Percentiles rank a stretch among this genome's conserved stretches.
phyloP scores from a whole-genome alignment of 2,113 vertebrate genomes.

The Antidorcas marsupialis region DNA sequence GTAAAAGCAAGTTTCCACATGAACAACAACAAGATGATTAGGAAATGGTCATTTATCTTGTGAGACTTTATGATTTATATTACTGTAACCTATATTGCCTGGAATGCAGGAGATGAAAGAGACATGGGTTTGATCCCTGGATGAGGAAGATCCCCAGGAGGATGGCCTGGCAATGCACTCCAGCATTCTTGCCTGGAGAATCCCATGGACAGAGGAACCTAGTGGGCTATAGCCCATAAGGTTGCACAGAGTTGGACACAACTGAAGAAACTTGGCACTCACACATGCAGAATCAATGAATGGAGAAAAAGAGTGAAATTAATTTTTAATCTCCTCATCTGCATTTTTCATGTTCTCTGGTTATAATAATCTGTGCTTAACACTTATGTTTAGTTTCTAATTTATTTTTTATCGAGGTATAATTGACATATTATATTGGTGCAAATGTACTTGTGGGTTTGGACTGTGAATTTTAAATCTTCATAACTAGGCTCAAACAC shows the following conservation, averaged over 20 bases:
- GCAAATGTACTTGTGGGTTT: not conserved
- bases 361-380: not conserved
- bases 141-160: not conserved
- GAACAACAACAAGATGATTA: not conserved
- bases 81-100: not conserved
- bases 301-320: not conserved
- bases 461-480: not conserved
- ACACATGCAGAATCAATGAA: not conserved
- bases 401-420: not conserved
- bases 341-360: not conserved
- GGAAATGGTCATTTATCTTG: not conserved
- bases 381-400: not conserved
- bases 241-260: not conserved
- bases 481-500: not conserved
- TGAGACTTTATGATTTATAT: not conserved
- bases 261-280: not conserved
- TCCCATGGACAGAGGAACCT: not conserved
- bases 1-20: not conserved
- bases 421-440: not conserved
- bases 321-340: not conserved
- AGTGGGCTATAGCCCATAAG: not conserved
- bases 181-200: not conserved
- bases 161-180: not conserved
- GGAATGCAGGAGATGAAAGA: not conserved
- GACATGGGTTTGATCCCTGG: not conserved